Percentiles rank a stretch among this genome's conserved stretches.
Conservation (phyloP, 2,113 vertebrate species). For the Mobula hypostoma region DNA sequence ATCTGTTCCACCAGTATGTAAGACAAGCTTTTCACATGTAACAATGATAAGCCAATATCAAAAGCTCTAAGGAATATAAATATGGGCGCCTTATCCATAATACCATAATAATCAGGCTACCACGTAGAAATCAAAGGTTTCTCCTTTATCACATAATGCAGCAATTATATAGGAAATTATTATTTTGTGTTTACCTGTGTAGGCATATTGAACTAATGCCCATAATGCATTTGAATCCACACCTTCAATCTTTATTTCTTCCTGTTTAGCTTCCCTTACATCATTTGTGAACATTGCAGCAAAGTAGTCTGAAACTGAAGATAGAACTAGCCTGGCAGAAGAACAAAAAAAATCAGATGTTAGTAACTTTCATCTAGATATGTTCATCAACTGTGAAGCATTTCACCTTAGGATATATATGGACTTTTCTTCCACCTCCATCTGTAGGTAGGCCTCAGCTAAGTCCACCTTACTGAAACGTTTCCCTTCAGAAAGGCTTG, state of each 20-base stretch:
- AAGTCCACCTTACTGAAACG: no score
- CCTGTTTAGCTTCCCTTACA: conserved; percentile 89
- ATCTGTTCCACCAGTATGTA: no score
- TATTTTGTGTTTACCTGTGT: conserved; percentile 66
- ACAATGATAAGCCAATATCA: no score
- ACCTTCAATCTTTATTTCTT: conserved; percentile 96
- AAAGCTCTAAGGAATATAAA: no score
- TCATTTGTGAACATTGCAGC: conserved; percentile 98
- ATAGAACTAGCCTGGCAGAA: conserved; percentile 77
- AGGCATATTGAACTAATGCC: conserved; percentile 93
- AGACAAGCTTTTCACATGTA: no score
- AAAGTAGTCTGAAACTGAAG: conserved; percentile 97
- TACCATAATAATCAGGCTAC: background rate
- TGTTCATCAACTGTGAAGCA: background rate
- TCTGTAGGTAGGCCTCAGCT: no score
- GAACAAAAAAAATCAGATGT: background rate
- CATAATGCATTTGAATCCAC: conserved; percentile 93
- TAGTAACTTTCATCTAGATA: background rate
- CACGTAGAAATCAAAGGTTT: background rate
- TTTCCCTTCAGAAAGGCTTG: no score
- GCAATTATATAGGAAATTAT: background rate
- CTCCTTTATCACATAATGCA: background rate
- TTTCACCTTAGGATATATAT: background rate
- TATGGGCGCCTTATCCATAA: background rate
- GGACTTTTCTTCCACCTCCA: no score